Evolutionary conservation across 2,113 vertebrate genomes (phyloP), one percentile per base, ranked within the genome.

Genomic region (Tauraco erythrolophus): DNA sequence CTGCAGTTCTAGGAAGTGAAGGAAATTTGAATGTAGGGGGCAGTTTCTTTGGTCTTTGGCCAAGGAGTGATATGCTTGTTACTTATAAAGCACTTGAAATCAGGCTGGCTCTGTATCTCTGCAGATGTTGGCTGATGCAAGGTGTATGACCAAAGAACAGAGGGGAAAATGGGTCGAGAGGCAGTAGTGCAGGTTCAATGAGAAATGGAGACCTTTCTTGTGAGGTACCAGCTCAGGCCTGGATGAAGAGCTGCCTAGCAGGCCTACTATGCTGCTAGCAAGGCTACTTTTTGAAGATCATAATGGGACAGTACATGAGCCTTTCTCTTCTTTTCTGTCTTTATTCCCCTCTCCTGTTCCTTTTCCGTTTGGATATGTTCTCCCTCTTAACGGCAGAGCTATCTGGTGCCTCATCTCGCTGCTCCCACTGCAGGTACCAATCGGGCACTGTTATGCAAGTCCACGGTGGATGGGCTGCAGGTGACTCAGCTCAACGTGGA

Each of bases 401-500:
- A 35, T 89, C 66, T 92, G 89, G 78, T 91, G 84, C 89, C 94
- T 94, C 92, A 95, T 96, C 78, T 92, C 5, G 10, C 94, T 94
- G 58, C 78, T 95, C 76, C 60, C 13, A 48, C 95, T 78, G 19
- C 98, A 99, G 99, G 99, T 66, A 99, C 99, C 18, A 99, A 99
- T 97, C 98, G 99, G 11, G 99, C 99, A 1, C 98, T 99, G 76
- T 96, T 99, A 7, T 99, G 99, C 91, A 99, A 99, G 93, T 99
- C 99, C 33, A 99, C 99, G 0, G 99, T 98, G 62, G 99, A 99
- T 3, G 99, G 99, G 27, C 98, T 99, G 95, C 99, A 99, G 97
- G 99, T 99, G 74, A 99, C 99, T 19, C 99, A 99, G 97, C 99
- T 99, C 61, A 99, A 99, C 1, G 98, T 99, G 56, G 99, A 99